Percentiles rank a stretch among this genome's conserved stretches.
These are phyloP conservation scores for Otus scops DNA, from an alignment of 2,797 vertebrate species.

Conservation along the genomic window DNA sequence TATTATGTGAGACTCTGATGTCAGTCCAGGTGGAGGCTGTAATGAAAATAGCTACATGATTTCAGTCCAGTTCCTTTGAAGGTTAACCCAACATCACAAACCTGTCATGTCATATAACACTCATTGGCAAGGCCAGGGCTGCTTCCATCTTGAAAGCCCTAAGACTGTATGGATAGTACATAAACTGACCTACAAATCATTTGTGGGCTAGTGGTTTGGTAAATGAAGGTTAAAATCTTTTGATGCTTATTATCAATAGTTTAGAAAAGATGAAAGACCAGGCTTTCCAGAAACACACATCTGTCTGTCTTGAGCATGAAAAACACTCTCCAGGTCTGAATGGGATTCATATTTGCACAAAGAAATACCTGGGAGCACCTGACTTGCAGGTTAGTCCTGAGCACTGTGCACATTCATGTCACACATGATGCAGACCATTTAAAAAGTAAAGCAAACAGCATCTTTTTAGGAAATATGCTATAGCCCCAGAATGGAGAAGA, in stretches of 20 bases:
- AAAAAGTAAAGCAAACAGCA: background rate
- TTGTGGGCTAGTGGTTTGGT: background rate
- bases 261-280: background rate
- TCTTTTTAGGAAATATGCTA: background rate
- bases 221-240: background rate
- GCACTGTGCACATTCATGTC: background rate
- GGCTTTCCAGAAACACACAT: background rate
- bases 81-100: background rate
- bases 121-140: background rate
- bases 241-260: background rate
- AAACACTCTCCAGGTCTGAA: background rate
- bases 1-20: conserved; percentile 34
- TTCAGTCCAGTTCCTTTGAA: conserved; percentile 20
- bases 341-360: background rate
- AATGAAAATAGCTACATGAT: conserved; percentile 36
- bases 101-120: background rate
- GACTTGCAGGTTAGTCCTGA: background rate
- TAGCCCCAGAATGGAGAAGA: background rate
- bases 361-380: background rate
- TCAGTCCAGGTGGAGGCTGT: conserved; percentile 31
- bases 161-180: background rate
- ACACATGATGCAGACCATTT: background rate
- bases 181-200: background rate
- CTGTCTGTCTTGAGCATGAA: background rate
- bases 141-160: background rate